phyloP scores from a whole-genome alignment of 2,113 vertebrate genomes.

The Megaceryle torquata region DNA sequence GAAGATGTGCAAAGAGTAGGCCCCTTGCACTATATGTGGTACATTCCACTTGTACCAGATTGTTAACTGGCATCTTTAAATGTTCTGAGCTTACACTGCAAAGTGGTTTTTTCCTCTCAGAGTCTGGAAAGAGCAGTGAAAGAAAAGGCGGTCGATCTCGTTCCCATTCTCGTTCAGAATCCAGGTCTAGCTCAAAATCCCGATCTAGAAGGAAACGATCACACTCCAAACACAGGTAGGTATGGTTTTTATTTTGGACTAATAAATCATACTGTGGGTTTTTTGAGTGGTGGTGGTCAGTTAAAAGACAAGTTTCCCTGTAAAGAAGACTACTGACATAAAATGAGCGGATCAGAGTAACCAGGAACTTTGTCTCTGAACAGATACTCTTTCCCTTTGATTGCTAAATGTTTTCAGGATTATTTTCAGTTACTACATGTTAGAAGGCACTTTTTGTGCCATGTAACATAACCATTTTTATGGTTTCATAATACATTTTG shows the following conservation, averaged over 20 bases:
- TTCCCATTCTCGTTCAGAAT: conserved; percentile 82
- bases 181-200: conserved; percentile 83
- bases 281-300: not conserved
- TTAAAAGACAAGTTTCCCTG: not conserved
- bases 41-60: conserved; percentile 80
- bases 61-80: conserved; percentile 81
- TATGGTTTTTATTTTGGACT: not conserved
- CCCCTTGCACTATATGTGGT: conserved; percentile 81
- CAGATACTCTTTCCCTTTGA: not conserved
- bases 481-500: not conserved
- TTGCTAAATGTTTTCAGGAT: not conserved
- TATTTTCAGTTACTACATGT: not conserved
- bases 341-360: not conserved
- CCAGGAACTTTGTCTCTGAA: not conserved
- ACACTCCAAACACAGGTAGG: conserved; percentile 88
- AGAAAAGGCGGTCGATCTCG: conserved; percentile 79
- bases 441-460: not conserved
- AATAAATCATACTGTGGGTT: not conserved
- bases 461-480: not conserved
- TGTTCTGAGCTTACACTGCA: conserved; percentile 85
- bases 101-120: conserved; percentile 82
- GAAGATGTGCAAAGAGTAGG: conserved; percentile 81
- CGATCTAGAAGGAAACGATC: conserved; percentile 86
- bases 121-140: conserved; percentile 79
- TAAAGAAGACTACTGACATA: not conserved